These are phyloP conservation scores for Leptinotarsa rubiginosa DNA, from an alignment of 2,888 invertebrate genomes.

Conservation along the genomic window DNA sequence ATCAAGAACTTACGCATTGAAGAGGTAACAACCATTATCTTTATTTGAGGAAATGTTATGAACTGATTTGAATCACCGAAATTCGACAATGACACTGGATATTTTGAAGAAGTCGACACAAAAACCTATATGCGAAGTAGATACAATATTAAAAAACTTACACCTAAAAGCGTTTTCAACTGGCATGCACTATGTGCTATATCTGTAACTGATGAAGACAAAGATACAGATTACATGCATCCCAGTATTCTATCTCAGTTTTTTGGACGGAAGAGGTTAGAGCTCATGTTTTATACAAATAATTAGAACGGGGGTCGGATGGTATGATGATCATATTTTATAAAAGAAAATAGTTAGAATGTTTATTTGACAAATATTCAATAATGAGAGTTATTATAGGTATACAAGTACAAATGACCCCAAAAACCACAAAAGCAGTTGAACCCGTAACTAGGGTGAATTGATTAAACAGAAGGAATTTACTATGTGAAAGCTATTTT, in stretches of 20 bases:
- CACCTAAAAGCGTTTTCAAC: conserved; percentile 1
- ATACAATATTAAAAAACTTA: background rate
- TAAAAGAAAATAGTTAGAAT: too few species aligned
- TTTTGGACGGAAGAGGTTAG: conserved; percentile 59
- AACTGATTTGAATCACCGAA: background rate
- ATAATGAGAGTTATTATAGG: too few species aligned
- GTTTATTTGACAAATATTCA: too few species aligned
- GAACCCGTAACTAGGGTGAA: too few species aligned
- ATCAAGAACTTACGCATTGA: background rate
- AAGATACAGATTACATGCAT: background rate
- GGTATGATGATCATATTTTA: too few species aligned
- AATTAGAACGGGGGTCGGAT: background rate
- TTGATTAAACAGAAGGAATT: too few species aligned
- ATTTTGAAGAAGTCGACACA: background rate
- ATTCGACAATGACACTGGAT: background rate
- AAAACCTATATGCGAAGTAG: background rate
- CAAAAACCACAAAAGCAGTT: too few species aligned
- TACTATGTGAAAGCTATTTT: too few species aligned
- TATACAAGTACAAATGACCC: too few species aligned
- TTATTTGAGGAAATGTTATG: background rate
- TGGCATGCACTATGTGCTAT: background rate
- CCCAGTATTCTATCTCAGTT: conserved; percentile 47
- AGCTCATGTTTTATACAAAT: conserved; percentile 43
- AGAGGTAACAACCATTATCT: background rate
- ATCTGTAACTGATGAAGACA: background rate